These are phyloP conservation scores for Zenarchopterus dispar DNA, from an alignment of 2,797 vertebrate genomes.

Conservation along the genomic window DNA sequence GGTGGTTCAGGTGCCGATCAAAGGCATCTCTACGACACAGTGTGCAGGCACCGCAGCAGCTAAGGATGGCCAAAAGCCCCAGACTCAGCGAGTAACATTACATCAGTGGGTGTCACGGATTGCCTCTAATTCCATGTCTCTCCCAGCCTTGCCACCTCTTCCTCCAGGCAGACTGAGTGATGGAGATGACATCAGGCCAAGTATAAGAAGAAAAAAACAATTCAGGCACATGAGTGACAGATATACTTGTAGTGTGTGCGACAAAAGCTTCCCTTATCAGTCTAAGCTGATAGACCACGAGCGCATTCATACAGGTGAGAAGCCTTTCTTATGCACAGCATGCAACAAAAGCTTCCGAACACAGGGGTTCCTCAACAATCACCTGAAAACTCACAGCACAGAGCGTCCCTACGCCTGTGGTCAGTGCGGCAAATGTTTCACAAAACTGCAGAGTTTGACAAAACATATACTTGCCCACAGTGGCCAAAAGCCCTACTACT, in stretches of 20 bases:
- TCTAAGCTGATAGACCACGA: constrained; percentile 81
- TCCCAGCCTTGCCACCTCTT: constrained; percentile 76
- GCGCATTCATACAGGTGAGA: constrained; percentile 80
- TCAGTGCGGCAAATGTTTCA: constrained; percentile 83
- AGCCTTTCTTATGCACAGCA: constrained; percentile 81
- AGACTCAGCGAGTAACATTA: constrained; percentile 77
- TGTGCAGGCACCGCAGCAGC: constrained; percentile 6
- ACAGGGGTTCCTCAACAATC: constrained; percentile 82
- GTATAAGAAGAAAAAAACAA: constrained; percentile 68
- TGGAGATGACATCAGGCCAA: constrained; percentile 49
- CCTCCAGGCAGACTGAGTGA: constrained; percentile 44
- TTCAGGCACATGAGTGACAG: constrained; percentile 59
- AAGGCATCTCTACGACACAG: constrained; percentile 33
- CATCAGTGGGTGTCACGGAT: constrained; percentile 86
- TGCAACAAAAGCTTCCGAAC: constrained; percentile 82
- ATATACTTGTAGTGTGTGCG: constrained; percentile 72
- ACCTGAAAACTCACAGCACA: constrained; percentile 81
- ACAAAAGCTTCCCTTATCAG: constrained; percentile 81
- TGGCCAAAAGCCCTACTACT: constrained; percentile 82
- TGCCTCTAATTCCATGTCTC: constrained; percentile 78
- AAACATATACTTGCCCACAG: constrained; percentile 84
- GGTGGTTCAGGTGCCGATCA: constrained; percentile 52
- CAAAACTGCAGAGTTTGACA: constrained; percentile 75
- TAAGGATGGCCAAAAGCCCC: constrained; percentile 60
- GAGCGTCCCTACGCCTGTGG: constrained; percentile 76